A percentile compares a stretch with the other conserved stretches of the same genome.
Conservation (phyloP, 1,140 invertebrate genomes). For the Hyphantria cunea region DNA sequence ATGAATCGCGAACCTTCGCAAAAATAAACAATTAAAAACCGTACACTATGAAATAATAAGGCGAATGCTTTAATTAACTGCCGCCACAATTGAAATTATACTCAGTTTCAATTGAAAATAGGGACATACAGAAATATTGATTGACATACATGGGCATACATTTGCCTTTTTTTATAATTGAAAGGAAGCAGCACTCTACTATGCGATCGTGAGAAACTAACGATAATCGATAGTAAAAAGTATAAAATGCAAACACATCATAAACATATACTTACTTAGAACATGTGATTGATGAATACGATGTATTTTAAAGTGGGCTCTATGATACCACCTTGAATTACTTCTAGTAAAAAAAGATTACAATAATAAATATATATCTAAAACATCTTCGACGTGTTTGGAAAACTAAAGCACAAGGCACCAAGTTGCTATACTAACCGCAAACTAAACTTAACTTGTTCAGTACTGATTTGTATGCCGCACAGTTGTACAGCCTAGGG, state of each 20-base stretch:
- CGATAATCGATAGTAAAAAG: no score
- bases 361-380: not conserved
- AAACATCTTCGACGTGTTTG: not conserved
- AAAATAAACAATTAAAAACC: constrained; percentile 19
- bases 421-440: not conserved
- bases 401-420: not conserved
- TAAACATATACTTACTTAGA: no score
- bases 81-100: constrained; percentile 12
- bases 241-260: no score
- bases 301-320: no score
- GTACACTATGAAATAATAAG: constrained; percentile 13
- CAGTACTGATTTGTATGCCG: constrained; percentile 7
- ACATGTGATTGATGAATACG: no score
- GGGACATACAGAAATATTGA: not conserved
- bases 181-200: not conserved
- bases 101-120: not conserved
- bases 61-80: constrained; percentile 15
- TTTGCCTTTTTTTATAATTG: not conserved
- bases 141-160: not conserved
- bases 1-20: no score
- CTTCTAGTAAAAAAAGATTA: not conserved
- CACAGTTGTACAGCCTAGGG: constrained; percentile 1
- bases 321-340: no score
- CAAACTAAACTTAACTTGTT: not conserved
- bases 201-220: no score